Evolutionary conservation across 2,888 invertebrate genomes (phyloP).

Genomic region (Pycnomerus fuliginosus): DNA sequence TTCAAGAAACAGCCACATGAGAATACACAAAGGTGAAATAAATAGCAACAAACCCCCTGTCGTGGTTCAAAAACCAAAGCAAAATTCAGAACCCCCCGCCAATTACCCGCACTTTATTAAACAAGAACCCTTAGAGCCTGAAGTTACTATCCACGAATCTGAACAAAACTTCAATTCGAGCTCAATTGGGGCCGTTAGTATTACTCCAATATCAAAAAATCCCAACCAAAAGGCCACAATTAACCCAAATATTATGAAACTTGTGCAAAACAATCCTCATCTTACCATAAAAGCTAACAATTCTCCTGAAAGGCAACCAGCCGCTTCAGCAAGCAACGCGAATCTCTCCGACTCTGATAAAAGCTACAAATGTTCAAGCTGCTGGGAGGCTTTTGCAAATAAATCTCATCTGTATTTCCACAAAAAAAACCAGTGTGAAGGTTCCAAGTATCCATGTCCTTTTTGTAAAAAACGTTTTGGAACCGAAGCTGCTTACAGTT

Average conservation of each 20-base stretch:
- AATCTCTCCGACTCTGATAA: constrained; percentile 30
- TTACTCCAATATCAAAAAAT: constrained; percentile 48
- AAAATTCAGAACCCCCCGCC: constrained; percentile 5
- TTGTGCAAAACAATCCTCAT: constrained; percentile 52
- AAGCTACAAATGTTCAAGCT: constrained; percentile 51
- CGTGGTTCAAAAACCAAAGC: constrained; percentile 7
- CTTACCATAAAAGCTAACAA: constrained; percentile 45
- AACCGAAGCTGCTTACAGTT: constrained; percentile 52
- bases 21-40: constrained; percentile 48
- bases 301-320: constrained; percentile 19
- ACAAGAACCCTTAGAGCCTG: constrained; percentile 48
- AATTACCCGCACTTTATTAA: constrained; percentile 30
- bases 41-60: constrained; percentile 8
- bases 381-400: constrained; percentile 50
- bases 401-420: constrained; percentile 53
- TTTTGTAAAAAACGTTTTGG: constrained; percentile 53
- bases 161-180: constrained; percentile 23
- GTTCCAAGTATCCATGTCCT: constrained; percentile 52
- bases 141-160: constrained; percentile 51
- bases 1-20: constrained; percentile 52
- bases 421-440: constrained; percentile 52
- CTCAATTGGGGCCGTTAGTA: constrained; percentile 44
- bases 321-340: constrained; percentile 1
- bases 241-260: constrained; percentile 47
- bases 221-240: constrained; percentile 40